Conservation (phyloP, 1,140 invertebrate species). For the Drosophila sucinea region DNA sequence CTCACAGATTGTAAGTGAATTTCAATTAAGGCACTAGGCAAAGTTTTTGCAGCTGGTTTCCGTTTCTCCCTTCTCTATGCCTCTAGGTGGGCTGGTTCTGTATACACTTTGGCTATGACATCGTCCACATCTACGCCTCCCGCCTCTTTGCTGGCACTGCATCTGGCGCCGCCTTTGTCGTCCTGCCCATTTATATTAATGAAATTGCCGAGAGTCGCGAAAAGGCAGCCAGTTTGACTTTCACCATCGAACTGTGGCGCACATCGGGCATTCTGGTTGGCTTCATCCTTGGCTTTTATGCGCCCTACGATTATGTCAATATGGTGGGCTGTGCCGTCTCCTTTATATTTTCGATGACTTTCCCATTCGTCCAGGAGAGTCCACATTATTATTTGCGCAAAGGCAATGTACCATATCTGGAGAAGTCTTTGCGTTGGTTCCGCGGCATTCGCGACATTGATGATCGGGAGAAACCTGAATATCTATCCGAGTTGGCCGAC, state of each 20-base stretch:
- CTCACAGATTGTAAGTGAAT: constrained; percentile 67
- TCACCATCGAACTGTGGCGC: constrained; percentile 71
- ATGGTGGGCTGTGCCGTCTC: constrained; percentile 84
- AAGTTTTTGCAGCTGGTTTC: neutral
- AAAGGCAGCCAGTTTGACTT: constrained; percentile 55
- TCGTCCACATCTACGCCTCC: constrained; percentile 77
- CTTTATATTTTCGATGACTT: constrained; percentile 84
- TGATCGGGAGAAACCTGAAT: constrained; percentile 66
- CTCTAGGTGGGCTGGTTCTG: constrained; percentile 60
- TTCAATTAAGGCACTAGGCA: neutral
- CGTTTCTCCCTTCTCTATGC: constrained; percentile 20
- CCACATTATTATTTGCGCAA: constrained; percentile 86
- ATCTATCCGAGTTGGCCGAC: constrained; percentile 56
- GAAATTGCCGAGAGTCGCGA: constrained; percentile 83
- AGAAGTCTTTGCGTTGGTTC: constrained; percentile 84
- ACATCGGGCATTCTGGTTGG: constrained; percentile 66
- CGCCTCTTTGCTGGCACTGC: constrained; percentile 83
- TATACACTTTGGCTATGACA: constrained; percentile 72
- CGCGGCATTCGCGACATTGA: constrained; percentile 78
- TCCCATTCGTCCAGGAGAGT: constrained; percentile 86
- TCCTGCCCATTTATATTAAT: constrained; percentile 84
- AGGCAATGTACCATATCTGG: constrained; percentile 83
- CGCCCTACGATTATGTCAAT: constrained; percentile 52
- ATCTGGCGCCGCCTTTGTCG: constrained; percentile 83
- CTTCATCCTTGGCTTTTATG: constrained; percentile 54